Conservation (phyloP, 2,888 invertebrate species). For the Hymenopus coronatus region DNA sequence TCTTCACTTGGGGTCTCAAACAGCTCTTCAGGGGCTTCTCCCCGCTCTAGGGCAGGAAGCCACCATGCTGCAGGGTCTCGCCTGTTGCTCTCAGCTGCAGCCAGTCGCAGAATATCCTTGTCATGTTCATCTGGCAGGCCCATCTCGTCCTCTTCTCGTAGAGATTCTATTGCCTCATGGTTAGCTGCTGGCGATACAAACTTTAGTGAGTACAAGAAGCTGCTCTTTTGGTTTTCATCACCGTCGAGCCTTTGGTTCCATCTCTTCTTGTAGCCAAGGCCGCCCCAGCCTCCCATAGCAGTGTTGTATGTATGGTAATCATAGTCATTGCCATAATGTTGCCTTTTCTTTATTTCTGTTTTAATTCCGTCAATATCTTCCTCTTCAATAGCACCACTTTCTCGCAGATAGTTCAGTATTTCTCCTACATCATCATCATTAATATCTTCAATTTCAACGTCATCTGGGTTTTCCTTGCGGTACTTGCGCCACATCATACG, state of each 20-base stretch:
- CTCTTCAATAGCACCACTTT: background rate
- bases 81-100: background rate
- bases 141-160: constrained; percentile 25
- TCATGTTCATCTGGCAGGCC: constrained; percentile 29
- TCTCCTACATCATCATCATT: constrained; percentile 38
- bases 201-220: constrained; percentile 32
- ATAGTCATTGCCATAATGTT: constrained; percentile 32
- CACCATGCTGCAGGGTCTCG: constrained; percentile 2
- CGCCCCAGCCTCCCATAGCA: constrained; percentile 26
- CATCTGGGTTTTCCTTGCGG: constrained; percentile 48
- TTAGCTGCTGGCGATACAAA: constrained; percentile 30
- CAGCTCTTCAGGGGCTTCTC: background rate
- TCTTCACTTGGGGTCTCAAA: background rate
- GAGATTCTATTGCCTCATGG: constrained; percentile 30
- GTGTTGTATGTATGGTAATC: constrained; percentile 37
- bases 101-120: constrained; percentile 22
- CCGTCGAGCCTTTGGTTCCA: constrained; percentile 30
- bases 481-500: constrained; percentile 59
- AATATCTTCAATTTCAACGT: constrained; percentile 37
- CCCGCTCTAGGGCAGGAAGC: background rate
- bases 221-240: constrained; percentile 20
- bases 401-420: constrained; percentile 37
- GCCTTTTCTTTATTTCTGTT: constrained; percentile 13
- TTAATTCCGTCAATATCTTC: constrained; percentile 5
- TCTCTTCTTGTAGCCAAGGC: constrained; percentile 18